phyloP scores from a whole-genome alignment of 1,140 invertebrate genomes.

The Drosophila sucinea region DNA sequence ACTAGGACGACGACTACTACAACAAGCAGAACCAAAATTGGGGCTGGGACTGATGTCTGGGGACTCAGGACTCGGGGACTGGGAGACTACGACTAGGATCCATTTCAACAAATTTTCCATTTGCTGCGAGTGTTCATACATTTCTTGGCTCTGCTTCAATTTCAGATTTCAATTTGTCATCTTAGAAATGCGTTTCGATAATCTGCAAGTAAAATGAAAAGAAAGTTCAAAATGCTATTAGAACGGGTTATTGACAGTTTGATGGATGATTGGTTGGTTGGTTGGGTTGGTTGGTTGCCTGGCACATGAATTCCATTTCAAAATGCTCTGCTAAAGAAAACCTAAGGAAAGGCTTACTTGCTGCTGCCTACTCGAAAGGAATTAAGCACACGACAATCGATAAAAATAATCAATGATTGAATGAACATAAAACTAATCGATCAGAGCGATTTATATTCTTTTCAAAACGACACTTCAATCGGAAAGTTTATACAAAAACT shows the following conservation, averaged over 20 bases:
- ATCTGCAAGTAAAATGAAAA: constrained; percentile 53
- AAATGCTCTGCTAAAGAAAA: too few relatives aligned
- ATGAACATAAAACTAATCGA: not conserved
- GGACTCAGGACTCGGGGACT: not conserved
- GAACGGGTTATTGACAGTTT: constrained; percentile 2
- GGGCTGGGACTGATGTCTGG: not conserved
- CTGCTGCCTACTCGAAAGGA: too few relatives aligned
- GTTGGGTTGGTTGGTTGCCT: too few relatives aligned
- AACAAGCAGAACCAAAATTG: not conserved
- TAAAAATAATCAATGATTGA: not conserved
- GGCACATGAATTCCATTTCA: too few relatives aligned
- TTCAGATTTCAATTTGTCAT: constrained; percentile 32
- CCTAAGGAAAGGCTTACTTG: too few relatives aligned
- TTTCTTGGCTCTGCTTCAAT: constrained; percentile 43
- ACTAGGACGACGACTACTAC: not conserved
- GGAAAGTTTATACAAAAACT: too few relatives aligned
- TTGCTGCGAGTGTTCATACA: constrained; percentile 27
- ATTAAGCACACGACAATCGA: not conserved
- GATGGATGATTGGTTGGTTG: not conserved
- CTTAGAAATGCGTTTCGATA: constrained; percentile 77
- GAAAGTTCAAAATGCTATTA: constrained; percentile 21
- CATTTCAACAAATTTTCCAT: constrained; percentile 15
- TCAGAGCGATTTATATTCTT: not conserved
- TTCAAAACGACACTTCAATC: too few relatives aligned
- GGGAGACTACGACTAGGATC: not conserved